phyloP scores from a whole-genome alignment of 1,140 invertebrate genomes.

The Laupala kohalensis region DNA sequence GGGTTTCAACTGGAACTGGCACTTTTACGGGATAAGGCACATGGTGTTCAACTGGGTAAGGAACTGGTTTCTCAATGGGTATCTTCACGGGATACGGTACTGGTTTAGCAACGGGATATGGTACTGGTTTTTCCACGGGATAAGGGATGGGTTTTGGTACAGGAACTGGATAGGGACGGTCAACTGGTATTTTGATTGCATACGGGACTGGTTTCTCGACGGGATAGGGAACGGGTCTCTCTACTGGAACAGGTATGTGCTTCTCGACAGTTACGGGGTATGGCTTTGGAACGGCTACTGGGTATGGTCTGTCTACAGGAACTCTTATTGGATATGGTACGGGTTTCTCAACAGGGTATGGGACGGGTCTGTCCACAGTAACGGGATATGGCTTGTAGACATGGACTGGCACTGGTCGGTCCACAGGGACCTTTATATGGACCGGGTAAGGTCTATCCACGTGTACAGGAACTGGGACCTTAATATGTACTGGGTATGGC shows the following conservation, averaged over 20 bases:
- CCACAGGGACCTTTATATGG: constrained; percentile 18
- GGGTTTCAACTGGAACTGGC: neutral
- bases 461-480: constrained; percentile 8
- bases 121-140: neutral
- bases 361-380: constrained; percentile 9
- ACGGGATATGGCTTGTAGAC: constrained; percentile 35
- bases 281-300: constrained; percentile 39
- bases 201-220: constrained; percentile 30
- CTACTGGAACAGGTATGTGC: constrained; percentile 20
- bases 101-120: neutral
- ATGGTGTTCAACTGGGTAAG: neutral
- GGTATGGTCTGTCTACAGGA: constrained; percentile 15
- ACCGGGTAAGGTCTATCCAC: constrained; percentile 2
- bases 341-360: constrained; percentile 14
- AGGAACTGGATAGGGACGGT: neutral
- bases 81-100: neutral
- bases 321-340: constrained; percentile 2
- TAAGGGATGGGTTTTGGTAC: neutral
- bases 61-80: neutral
- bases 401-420: constrained; percentile 34
- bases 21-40: neutral
- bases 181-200: constrained; percentile 29
- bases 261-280: constrained; percentile 17
- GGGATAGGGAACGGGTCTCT: constrained; percentile 36
- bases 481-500: constrained; percentile 15